Base-by-base conservation (phyloP, 2,888 invertebrate genomes). In the Tipula helvola region DNA sequence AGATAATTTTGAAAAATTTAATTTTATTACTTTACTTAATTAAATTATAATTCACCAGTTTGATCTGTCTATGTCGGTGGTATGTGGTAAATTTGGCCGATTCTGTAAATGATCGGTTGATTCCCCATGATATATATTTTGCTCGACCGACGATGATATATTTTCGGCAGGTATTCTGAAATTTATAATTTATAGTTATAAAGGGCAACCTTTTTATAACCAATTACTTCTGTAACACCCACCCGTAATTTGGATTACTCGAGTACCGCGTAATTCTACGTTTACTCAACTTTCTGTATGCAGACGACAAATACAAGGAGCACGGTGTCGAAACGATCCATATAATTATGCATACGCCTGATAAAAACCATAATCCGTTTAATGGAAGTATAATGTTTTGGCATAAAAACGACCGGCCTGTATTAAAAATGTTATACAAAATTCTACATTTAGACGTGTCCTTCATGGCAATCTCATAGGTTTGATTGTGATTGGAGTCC, bases 381-480 rank as follows among this genome's bases (percentile, higher is more conserved):
- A 91, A 88, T 87, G 90, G 91, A 89, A 91, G 91, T 28, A 91
- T 90, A 87, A 90, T 89, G 88, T 91, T 91, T 84, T 91, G 90
- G 87, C 91, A 91, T 4, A 91, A 87, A 88, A 91, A 91, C 88
- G 89, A 94, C 91, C 95, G 93, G 28, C 94, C 91, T 39, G 95
- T 95, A 88, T 95, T 93, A 88, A 94, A 95, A 44, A 95, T 93
- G 84, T 95, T 93, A 92, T 94, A 96, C 57, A 96, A 92, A 0
- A 96, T 96, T 2, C 93, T 93, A 90, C 96, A 96, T 86, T 93
- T 93, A 5, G 95, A 95, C 4, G 95, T 94, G 86, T 94, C 93
- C 87, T 93, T 93, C 1, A 93, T 93, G 44, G 95, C 93, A 83
- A 95, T 94, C 12, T 92, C 90, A 13, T 94, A 91, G 86, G 95